Conservation (phyloP, 2,888 invertebrate species). For the Euplexia lucipara region DNA sequence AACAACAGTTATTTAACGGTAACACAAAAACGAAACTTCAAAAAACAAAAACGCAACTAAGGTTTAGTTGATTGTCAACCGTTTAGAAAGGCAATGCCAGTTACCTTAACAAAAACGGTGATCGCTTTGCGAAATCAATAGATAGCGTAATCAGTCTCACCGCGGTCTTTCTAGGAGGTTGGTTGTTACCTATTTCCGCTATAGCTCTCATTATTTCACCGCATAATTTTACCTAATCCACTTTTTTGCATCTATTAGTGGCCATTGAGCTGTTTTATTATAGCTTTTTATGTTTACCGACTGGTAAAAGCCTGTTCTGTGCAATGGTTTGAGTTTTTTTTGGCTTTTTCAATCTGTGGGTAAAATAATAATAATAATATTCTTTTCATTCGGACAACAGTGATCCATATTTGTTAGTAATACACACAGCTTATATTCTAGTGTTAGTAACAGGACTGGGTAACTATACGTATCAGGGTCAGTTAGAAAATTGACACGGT, state of each 20-base stretch:
- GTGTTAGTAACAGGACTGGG: no score
- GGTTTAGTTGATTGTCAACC: constrained; percentile 56
- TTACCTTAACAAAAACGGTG: constrained; percentile 64
- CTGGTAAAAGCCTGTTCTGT: constrained; percentile 11
- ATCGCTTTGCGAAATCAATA: constrained; percentile 73
- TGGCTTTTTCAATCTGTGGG: not conserved
- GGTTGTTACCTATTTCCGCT: constrained; percentile 67
- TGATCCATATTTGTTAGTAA: no score
- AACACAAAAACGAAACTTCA: constrained; percentile 5
- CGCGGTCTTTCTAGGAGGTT: constrained; percentile 47
- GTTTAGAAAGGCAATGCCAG: constrained; percentile 60
- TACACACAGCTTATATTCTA: no score
- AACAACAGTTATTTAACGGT: constrained; percentile 27
- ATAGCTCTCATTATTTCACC: constrained; percentile 72
- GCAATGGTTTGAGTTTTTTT: not conserved
- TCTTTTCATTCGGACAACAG: no score
- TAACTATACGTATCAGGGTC: no score
- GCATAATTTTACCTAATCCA: constrained; percentile 68
- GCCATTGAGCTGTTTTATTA: constrained; percentile 58
- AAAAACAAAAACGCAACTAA: constrained; percentile 10
- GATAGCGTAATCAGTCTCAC: constrained; percentile 69
- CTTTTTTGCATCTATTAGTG: constrained; percentile 66
- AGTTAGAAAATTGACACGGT: no score
- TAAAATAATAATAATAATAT: no score
- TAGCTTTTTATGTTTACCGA: constrained; percentile 51